phyloP scores from a whole-genome alignment of 2,113 vertebrate genomes.

The Gallinago media region DNA sequence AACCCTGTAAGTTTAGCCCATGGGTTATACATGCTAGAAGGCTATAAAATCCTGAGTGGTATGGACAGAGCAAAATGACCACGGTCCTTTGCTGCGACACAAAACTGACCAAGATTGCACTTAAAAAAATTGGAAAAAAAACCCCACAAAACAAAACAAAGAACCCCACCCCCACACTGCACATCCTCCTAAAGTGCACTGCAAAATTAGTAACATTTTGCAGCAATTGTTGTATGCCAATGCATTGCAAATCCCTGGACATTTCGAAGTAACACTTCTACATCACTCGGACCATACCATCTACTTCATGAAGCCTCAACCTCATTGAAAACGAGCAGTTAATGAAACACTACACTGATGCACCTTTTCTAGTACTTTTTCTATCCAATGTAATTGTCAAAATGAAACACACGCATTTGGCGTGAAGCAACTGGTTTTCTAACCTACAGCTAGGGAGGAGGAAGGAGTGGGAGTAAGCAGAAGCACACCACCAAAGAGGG shows the following conservation, averaged over 20 bases:
- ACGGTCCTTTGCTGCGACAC: neutral
- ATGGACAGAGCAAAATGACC: neutral
- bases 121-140: neutral
- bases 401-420: neutral
- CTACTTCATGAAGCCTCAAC: neutral
- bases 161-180: neutral
- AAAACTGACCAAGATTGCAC: neutral
- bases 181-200: neutral
- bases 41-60: neutral
- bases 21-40: neutral
- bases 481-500: neutral
- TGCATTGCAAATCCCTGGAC: neutral
- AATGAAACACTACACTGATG: neutral
- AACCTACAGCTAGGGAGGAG: slow-evolving; percentile 21
- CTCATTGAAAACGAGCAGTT: neutral
- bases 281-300: neutral
- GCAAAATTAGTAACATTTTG: neutral
- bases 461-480: slow-evolving; percentile 61
- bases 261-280: neutral
- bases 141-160: neutral
- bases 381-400: neutral
- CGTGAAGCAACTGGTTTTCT: slow-evolving; percentile 10
- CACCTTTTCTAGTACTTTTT: neutral
- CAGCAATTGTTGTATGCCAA: neutral
- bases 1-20: neutral